Conservation (phyloP, 2,113 vertebrate species). For the Taxidea taxus region DNA sequence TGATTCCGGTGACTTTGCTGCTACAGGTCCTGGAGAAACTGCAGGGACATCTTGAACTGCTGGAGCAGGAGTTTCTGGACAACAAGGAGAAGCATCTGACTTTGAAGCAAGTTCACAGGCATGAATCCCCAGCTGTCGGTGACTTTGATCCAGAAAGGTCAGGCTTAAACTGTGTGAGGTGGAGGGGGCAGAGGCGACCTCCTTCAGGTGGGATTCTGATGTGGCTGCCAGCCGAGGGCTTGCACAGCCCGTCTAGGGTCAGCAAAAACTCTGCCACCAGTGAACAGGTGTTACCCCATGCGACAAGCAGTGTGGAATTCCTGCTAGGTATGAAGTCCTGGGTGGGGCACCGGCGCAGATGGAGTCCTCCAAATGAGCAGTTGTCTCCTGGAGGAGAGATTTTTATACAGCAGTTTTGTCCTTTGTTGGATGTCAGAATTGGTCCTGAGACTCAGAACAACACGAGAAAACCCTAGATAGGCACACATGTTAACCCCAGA, state of each 20-base stretch:
- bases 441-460: neutral
- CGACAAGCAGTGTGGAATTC: neutral
- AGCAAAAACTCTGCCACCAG: neutral
- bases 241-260: neutral
- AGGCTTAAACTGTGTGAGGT: slow-evolving; percentile 27
- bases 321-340: neutral
- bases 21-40: slow-evolving; percentile 88
- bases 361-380: neutral
- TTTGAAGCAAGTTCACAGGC: slow-evolving; percentile 86
- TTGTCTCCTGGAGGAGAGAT: neutral
- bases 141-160: slow-evolving; percentile 92
- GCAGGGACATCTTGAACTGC: slow-evolving; percentile 85
- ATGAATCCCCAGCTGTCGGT: slow-evolving; percentile 79
- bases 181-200: neutral
- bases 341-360: neutral
- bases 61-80: slow-evolving; percentile 90
- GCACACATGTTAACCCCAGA: neutral
- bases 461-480: neutral
- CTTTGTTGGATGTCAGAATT: neutral
- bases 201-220: neutral
- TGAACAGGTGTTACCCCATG: neutral
- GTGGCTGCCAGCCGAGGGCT: neutral
- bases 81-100: slow-evolving; percentile 87
- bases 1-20: slow-evolving; percentile 40
- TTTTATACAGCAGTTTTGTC: neutral